These are phyloP conservation scores for Ptychoptera contaminata DNA, from an alignment of 2,888 invertebrate genomes.

Conservation along the genomic window DNA sequence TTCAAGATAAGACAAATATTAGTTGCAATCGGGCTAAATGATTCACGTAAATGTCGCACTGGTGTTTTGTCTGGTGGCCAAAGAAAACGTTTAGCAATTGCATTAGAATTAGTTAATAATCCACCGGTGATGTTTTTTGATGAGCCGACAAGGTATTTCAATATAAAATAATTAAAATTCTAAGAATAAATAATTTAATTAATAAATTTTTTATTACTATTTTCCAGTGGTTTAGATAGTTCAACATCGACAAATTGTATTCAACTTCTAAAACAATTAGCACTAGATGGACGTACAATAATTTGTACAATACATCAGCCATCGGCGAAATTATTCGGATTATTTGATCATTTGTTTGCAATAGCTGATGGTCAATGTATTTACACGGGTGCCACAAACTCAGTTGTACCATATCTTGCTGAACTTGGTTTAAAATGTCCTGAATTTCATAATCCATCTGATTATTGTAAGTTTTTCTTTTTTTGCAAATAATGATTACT, in stretches of 20 bases:
- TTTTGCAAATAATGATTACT: conserved; percentile 1
- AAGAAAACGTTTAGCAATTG: conserved; percentile 76
- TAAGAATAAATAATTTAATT: too few species aligned
- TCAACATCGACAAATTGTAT: conserved; percentile 72
- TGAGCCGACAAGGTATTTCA: conserved; percentile 77
- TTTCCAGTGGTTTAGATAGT: conserved; percentile 59
- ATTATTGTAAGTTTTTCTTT: conserved; percentile 52
- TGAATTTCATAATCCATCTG: conserved; percentile 79
- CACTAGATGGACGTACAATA: conserved; percentile 69
- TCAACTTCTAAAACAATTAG: conserved; percentile 61
- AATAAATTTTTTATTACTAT: neutral
- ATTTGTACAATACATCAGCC: conserved; percentile 88
- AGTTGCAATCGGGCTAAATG: conserved; percentile 54
- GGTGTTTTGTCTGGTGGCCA: conserved; percentile 74
- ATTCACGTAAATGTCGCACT: conserved; percentile 49
- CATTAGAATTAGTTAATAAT: conserved; percentile 78
- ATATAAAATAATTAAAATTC: too few species aligned
- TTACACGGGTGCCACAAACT: conserved; percentile 61
- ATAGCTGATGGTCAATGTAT: conserved; percentile 65
- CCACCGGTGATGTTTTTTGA: conserved; percentile 88
- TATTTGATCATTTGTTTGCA: conserved; percentile 80
- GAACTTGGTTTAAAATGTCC: conserved; percentile 62
- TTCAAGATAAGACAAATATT: conserved; percentile 65
- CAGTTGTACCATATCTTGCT: conserved; percentile 60
- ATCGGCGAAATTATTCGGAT: conserved; percentile 66